Base-by-base conservation (phyloP, 2,113 vertebrate species). In the Nothobranchius kuhntae region DNA sequence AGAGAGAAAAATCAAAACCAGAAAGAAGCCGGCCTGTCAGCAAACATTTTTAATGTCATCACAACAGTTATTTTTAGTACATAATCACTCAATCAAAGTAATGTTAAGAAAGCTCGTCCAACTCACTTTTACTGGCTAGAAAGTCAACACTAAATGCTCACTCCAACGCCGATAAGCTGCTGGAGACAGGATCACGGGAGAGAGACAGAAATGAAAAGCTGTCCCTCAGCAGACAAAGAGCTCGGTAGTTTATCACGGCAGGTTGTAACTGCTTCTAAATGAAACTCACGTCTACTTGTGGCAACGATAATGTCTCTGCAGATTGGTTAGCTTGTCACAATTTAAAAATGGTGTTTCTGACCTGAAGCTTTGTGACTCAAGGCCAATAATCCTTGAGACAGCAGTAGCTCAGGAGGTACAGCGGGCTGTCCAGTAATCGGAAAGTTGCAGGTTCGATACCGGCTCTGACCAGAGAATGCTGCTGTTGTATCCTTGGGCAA, bases 141-240 rank as follows among this genome's bases (percentile, higher is more conserved):
- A 58, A 58, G 62, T 59, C 61, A 54, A 40, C 68, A 65, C 55
- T 5, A 50, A 52, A 50, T 68, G 36, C 30, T 56, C 30, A 40
- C 38, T 7, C 64, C 42, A 55, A 9, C 40, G 38, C 42, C 38
- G 38, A 61, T 61, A 73, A 59, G 60, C 63, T 67, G 69, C 63
- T 64, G 38, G 61, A 61, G 45, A 46, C 46, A 64, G 50, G 59
- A 64, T 55, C 67, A 58, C 24, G 50, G 54, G 60, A 59, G 61
- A 71, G 53, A 80, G 73, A 73, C 73, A 65, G 60, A 70, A 80
- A 45, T 65, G 58, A 71, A 67, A 81, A 59, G 73, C 75, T 62
- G 64, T 76, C 74, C 68, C 54, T 78, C 64, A 72, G 42, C 51
- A 69, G 75, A 71, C 59, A 59, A 61, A 68, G 62, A 68, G 50